Conservation (phyloP, 2,797 vertebrate genomes). For the Rhinoraja longicauda region DNA sequence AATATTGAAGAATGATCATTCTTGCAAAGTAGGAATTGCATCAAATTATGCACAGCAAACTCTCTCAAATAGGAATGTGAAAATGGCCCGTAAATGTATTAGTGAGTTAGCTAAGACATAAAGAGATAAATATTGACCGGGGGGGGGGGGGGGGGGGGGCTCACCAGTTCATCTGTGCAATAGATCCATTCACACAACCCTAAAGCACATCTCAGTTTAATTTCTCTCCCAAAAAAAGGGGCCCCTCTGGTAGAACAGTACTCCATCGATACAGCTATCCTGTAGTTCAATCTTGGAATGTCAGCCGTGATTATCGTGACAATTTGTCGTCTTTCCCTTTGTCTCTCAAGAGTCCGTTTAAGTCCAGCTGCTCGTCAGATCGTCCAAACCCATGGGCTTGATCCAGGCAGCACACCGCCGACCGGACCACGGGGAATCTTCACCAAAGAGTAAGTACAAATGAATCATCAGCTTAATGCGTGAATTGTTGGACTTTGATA, state of each 20-base stretch:
- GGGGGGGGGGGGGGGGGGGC: background rate
- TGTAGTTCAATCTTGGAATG: too few relatives aligned
- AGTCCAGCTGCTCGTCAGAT: conserved; percentile 91
- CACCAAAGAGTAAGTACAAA: conserved; percentile 84
- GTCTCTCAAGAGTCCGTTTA: conserved; percentile 68
- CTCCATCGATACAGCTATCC: background rate
- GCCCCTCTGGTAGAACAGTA: background rate
- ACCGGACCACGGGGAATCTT: conserved; percentile 83
- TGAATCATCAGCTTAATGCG: background rate
- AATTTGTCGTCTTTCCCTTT: conserved; percentile 38
- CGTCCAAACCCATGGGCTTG: conserved; percentile 73
- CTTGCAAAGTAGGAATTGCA: background rate
- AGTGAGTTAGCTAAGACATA: background rate
- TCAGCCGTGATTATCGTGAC: background rate
- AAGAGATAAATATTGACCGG: background rate
- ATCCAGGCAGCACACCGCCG: conserved; percentile 65
- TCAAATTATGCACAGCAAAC: background rate
- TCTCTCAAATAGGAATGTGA: background rate
- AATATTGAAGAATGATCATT: background rate
- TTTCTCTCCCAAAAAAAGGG: background rate
- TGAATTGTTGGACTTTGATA: background rate
- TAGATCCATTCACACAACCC: background rate
- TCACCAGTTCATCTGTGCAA: background rate
- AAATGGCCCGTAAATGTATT: background rate
- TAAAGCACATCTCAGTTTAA: background rate